Conservation (phyloP, 2,797 vertebrate genomes). For the Ciconia nigra region DNA sequence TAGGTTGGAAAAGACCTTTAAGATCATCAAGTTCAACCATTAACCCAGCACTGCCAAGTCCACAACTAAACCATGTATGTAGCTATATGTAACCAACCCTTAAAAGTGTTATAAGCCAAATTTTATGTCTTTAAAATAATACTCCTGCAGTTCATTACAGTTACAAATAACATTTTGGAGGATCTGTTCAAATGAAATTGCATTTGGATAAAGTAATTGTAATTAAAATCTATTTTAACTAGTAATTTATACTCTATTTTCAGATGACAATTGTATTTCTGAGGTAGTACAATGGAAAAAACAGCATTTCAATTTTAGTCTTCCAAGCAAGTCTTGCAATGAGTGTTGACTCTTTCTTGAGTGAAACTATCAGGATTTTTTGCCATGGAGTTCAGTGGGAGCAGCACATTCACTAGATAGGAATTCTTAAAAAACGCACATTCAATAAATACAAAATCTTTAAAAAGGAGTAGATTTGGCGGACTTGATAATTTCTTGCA, state of each 20-base stretch:
- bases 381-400: neutral
- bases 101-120: neutral
- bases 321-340: neutral
- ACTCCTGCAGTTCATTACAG: neutral
- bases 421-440: too few species aligned
- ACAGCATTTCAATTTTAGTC: neutral
- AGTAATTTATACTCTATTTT: neutral
- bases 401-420: neutral
- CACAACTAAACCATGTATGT: neutral
- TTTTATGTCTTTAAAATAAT: neutral
- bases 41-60: neutral
- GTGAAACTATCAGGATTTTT: neutral
- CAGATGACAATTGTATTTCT: neutral
- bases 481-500: neutral
- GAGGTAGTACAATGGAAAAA: neutral
- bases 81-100: neutral
- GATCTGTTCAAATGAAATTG: neutral
- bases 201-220: neutral
- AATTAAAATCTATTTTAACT: neutral
- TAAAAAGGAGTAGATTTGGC: neutral
- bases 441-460: neutral
- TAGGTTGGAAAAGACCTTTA: neutral
- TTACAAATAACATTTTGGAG: neutral
- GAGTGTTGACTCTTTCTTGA: rapidly evolving
- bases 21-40: neutral